Conservation (phyloP, 1,140 invertebrate species). For the Globodera rostochiensis region DNA sequence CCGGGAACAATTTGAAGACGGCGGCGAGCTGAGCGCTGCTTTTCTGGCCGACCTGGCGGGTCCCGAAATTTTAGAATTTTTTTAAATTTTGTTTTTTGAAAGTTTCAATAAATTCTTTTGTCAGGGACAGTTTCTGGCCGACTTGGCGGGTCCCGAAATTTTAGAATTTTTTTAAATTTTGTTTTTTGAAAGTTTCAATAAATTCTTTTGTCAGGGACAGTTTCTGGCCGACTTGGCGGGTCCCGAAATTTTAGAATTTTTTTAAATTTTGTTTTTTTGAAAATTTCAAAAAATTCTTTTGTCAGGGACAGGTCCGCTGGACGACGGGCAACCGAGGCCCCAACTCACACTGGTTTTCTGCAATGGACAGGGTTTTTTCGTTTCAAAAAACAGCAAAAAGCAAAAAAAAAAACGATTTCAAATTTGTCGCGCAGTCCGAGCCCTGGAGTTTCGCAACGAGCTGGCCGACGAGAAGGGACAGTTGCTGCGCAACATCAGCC, state of each 20-base stretch:
- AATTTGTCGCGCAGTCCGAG: constrained; percentile 28
- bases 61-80: constrained; percentile 2
- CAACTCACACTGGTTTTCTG: constrained; percentile 42
- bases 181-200: background rate
- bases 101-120: background rate
- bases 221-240: constrained; percentile 41
- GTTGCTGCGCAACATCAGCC: constrained; percentile 47
- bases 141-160: constrained; percentile 30
- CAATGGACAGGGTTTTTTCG: constrained; percentile 44
- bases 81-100: background rate
- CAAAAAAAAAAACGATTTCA: background rate
- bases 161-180: background rate
- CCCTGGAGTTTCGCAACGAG: constrained; percentile 44
- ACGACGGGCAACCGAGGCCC: background rate
- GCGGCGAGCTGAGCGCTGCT: constrained; percentile 35
- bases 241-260: constrained; percentile 2
- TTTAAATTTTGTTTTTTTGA: background rate
- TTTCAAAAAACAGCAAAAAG: too few relatives aligned
- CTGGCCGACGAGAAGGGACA: constrained; percentile 12
- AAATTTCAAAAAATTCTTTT: background rate
- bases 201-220: too few relatives aligned
- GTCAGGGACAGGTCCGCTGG: background rate
- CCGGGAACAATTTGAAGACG: constrained; percentile 51
- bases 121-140: constrained; percentile 47
- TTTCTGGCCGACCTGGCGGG: constrained; percentile 41